Evolutionary conservation across 2,888 invertebrate genomes (phyloP).

Genomic region (Tachina grossa): DNA sequence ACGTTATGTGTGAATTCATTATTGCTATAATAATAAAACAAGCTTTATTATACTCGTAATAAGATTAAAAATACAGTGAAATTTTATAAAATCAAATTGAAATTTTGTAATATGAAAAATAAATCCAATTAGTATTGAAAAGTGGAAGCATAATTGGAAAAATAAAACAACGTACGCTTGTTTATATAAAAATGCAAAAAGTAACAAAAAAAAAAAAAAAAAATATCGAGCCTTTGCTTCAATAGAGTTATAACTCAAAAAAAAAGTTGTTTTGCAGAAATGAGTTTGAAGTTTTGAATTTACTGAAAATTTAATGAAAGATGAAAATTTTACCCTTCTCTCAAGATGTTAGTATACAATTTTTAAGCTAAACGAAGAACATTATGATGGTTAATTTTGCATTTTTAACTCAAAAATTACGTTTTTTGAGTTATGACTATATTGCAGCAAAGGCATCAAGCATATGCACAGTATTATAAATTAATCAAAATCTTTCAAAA

Average conservation of each 20-base stretch:
- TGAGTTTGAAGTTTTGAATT: too few species aligned
- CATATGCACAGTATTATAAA: too few species aligned
- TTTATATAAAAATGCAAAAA: background rate
- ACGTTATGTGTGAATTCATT: background rate
- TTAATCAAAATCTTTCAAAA: too few species aligned
- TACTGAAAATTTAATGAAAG: too few species aligned
- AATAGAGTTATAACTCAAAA: background rate
- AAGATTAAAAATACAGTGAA: conserved; percentile 52
- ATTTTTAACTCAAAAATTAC: too few species aligned
- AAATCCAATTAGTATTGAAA: conserved; percentile 49
- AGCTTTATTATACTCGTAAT: conserved; percentile 39
- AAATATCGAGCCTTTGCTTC: background rate
- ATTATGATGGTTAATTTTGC: too few species aligned
- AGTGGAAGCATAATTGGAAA: conserved; percentile 13
- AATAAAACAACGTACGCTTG: background rate
- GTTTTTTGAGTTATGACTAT: too few species aligned
- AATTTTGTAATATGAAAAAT: conserved; percentile 28
- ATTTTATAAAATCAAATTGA: conserved; percentile 50
- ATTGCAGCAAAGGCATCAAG: too few species aligned
- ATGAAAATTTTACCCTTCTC: too few species aligned
- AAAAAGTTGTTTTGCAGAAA: background rate
- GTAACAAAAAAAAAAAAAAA: background rate
- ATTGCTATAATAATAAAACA: conserved; percentile 3
- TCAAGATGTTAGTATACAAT: too few species aligned
- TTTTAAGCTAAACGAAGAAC: too few species aligned